phyloP scores from a whole-genome alignment of 2,888 invertebrate species.

The Plagodis pulveraria region DNA sequence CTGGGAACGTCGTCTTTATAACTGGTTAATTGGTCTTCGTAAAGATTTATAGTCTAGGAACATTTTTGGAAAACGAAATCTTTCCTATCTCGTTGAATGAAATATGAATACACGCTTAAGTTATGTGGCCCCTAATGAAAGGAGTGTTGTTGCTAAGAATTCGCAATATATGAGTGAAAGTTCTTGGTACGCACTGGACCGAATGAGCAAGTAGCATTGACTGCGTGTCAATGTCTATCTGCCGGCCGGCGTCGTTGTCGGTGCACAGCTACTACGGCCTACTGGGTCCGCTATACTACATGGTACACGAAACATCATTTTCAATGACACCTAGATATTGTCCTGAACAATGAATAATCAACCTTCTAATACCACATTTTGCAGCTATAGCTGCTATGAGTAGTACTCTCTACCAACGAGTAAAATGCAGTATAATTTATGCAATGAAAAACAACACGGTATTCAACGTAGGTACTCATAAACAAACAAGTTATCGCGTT shows the following conservation, averaged over 20 bases:
- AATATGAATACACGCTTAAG: neutral
- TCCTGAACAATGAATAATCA: too few species aligned
- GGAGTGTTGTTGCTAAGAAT: constrained; percentile 16
- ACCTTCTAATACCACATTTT: too few species aligned
- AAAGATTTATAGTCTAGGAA: too few species aligned
- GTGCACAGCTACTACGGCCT: neutral
- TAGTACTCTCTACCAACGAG: too few species aligned
- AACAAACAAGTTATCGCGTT: constrained; percentile 11
- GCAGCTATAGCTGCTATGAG: too few species aligned
- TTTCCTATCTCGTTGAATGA: neutral
- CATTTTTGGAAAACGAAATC: constrained; percentile 6
- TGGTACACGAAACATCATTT: too few species aligned
- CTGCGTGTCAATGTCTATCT: constrained; percentile 29
- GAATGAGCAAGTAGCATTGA: constrained; percentile 41
- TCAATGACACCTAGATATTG: too few species aligned
- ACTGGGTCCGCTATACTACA: too few species aligned
- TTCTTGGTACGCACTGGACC: constrained; percentile 24
- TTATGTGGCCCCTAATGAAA: constrained; percentile 9
- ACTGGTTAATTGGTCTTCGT: too few species aligned
- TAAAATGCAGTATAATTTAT: too few species aligned
- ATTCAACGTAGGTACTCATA: neutral
- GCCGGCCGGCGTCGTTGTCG: neutral
- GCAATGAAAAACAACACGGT: too few species aligned
- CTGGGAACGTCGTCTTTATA: constrained; percentile 3
- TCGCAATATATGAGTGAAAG: constrained; percentile 20